phyloP scores from a whole-genome alignment of 2,888 invertebrate species.

The Lymantria monacha region DNA sequence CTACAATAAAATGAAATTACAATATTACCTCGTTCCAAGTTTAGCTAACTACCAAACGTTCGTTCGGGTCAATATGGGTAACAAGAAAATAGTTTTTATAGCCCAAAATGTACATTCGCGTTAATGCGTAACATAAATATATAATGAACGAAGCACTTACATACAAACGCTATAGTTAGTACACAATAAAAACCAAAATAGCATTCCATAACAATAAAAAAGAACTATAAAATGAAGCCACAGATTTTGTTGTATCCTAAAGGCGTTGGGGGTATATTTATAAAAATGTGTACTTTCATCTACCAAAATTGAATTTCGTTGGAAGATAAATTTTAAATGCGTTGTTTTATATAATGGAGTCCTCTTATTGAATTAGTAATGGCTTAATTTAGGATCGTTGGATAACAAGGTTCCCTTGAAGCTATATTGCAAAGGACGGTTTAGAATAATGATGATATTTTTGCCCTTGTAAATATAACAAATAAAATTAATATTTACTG shows the following conservation, averaged over 20 bases:
- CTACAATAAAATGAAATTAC: background rate
- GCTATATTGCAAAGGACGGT: background rate
- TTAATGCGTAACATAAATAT: constrained; percentile 6
- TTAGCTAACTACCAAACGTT: background rate
- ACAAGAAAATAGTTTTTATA: background rate
- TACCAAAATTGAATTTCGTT: constrained; percentile 23
- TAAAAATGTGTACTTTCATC: constrained; percentile 28
- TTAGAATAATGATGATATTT: background rate
- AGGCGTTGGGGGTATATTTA: constrained; percentile 14
- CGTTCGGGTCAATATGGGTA: background rate
- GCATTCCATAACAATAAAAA: constrained; percentile 35
- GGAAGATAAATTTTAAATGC: constrained; percentile 5
- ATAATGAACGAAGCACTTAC: constrained; percentile 11
- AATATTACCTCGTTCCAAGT: background rate
- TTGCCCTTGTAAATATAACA: background rate
- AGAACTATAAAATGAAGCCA: constrained; percentile 27
- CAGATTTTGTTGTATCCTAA: constrained; percentile 24
- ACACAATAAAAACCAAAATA: constrained; percentile 33
- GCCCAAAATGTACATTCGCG: background rate
- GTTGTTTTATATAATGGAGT: constrained; percentile 1
- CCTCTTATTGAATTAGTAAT: constrained; percentile 1
- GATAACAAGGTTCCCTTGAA: background rate
- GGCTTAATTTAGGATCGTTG: background rate
- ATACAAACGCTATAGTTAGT: constrained; percentile 19
- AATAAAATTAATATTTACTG: background rate